Conservation (phyloP, 2,113 vertebrate species). For the Procavia capensis region DNA sequence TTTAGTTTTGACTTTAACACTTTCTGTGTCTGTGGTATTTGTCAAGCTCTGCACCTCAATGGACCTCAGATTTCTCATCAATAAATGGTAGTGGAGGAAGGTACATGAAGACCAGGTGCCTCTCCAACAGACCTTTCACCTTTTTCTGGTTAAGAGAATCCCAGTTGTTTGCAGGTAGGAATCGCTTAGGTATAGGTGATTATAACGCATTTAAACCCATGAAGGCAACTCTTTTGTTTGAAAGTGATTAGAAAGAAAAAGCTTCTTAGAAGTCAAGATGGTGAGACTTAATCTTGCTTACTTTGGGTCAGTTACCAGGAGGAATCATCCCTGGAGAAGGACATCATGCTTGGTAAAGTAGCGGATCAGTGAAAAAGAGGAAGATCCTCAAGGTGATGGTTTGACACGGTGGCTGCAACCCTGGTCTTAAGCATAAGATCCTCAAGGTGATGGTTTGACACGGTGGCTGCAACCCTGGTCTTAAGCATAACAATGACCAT, state of each 20-base stretch:
- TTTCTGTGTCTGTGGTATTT: background rate
- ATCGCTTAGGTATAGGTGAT: background rate
- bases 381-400: too few species aligned
- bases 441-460: too few species aligned
- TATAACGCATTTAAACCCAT: background rate
- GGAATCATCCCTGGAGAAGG: too few species aligned
- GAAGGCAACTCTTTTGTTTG: background rate
- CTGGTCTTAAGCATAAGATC: too few species aligned
- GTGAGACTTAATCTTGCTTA: background rate
- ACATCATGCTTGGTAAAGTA: too few species aligned
- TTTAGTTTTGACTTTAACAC: constrained; percentile 20
- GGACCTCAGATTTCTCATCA: background rate
- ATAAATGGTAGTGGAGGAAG: background rate
- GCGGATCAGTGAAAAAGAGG: too few species aligned
- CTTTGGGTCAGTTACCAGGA: too few species aligned
- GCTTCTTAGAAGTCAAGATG: background rate
- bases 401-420: too few species aligned
- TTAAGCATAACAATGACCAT: too few species aligned
- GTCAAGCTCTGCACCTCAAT: background rate
- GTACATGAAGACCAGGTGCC: background rate
- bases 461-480: too few species aligned
- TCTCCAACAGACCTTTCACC: background rate
- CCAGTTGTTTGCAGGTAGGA: background rate
- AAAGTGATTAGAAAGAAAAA: background rate
- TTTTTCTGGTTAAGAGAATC: background rate